These are phyloP conservation scores for Chromis chromis DNA, from an alignment of 2,797 vertebrate species.

Conservation along the genomic window DNA sequence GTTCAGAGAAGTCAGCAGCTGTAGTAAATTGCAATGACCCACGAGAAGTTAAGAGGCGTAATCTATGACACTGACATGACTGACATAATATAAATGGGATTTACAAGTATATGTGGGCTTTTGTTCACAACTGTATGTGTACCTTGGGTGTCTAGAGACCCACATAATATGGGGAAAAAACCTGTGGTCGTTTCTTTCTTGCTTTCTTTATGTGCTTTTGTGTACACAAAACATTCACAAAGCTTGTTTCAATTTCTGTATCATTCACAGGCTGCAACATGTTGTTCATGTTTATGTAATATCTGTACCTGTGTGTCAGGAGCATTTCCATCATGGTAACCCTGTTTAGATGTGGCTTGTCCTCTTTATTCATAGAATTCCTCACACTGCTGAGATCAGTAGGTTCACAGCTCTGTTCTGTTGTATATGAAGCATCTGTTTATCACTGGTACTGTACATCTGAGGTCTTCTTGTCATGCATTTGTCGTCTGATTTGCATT, in stretches of 20 bases:
- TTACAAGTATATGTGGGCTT: no score
- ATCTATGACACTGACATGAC: no score
- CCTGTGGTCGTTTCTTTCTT: no score
- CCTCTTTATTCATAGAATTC: not conserved
- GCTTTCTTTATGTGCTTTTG: no score
- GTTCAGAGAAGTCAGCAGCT: no score
- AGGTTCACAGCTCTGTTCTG: slow-evolving; percentile 22
- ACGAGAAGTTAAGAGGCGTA: no score
- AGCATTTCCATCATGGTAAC: slow-evolving; percentile 13
- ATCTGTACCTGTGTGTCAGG: slow-evolving; percentile 2
- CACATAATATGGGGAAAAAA: no score
- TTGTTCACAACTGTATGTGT: no score
- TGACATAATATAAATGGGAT: no score
- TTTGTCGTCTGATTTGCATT: slow-evolving; percentile 30
- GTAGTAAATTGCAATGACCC: no score
- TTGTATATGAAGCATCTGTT: slow-evolving; percentile 31
- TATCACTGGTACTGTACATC: not conserved
- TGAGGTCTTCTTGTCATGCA: not conserved
- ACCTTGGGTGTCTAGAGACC: no score
- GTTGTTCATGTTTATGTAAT: slow-evolving; percentile 28
- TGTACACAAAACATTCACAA: slow-evolving; percentile 46
- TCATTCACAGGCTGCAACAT: slow-evolving; percentile 13
- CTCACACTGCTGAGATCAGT: not conserved
- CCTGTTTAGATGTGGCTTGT: not conserved
- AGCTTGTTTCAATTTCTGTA: slow-evolving; percentile 20